Conservation (phyloP, 30 jellyfish, hydroid and myxozoan genomes). For the Turritopsis rubra region DNA sequence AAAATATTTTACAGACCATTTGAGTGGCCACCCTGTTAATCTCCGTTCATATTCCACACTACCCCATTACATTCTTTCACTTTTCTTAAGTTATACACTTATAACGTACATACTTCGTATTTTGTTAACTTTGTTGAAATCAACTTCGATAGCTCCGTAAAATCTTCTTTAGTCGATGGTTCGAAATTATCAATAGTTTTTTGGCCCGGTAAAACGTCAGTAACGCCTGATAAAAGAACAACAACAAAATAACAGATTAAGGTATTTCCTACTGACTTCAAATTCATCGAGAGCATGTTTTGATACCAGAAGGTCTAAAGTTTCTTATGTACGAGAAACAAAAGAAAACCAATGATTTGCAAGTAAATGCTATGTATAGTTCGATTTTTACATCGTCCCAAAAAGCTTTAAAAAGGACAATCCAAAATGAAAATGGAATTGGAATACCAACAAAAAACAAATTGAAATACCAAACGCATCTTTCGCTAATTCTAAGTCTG, state of each 20-base stretch:
- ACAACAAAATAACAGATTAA: too few relatives aligned
- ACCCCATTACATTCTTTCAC: too few relatives aligned
- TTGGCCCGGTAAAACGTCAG: constrained; percentile 69
- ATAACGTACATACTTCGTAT: constrained; percentile 48
- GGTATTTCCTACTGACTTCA: too few relatives aligned
- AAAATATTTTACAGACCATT: too few relatives aligned
- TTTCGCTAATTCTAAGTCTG: constrained; percentile 79
- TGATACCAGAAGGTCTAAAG: too few relatives aligned
- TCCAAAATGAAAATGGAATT: too few relatives aligned
- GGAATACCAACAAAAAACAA: background rate
- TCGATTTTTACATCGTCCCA: too few relatives aligned
- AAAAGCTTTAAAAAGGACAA: too few relatives aligned
- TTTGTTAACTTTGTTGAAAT: constrained; percentile 62
- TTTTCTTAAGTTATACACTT: background rate
- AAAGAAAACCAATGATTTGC: background rate
- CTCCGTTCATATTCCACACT: too few relatives aligned
- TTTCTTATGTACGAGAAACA: too few relatives aligned
- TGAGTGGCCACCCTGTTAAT: too few relatives aligned
- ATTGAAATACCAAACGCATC: constrained; percentile 76
- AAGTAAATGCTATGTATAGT: background rate
- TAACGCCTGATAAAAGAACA: constrained; percentile 32
- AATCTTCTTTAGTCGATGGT: constrained; percentile 77
- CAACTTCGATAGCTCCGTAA: constrained; percentile 58
- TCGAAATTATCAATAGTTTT: constrained; percentile 76
- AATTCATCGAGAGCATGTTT: too few relatives aligned